phyloP scores from a whole-genome alignment of 2,888 invertebrate genomes.

The Hypomecis atomaria region DNA sequence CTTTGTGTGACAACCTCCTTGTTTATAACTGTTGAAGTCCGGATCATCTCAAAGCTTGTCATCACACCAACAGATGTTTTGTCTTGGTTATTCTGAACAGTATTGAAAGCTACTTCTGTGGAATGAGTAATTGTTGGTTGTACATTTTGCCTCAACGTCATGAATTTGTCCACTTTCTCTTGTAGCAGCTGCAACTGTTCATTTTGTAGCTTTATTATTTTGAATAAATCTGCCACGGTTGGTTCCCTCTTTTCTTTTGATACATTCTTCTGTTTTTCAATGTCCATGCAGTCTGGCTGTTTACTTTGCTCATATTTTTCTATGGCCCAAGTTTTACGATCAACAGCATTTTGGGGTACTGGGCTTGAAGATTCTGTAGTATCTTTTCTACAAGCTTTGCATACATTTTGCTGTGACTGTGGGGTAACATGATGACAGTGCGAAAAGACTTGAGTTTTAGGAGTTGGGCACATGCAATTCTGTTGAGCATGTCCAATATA shows the following conservation, averaged over 20 bases:
- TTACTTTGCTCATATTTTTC: conserved; percentile 68
- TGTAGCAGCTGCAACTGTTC: conserved; percentile 87
- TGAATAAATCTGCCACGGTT: conserved; percentile 85
- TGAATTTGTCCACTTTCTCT: conserved; percentile 86
- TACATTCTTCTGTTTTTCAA: conserved; percentile 63
- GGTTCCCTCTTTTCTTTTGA: conserved; percentile 78
- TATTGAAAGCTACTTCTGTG: conserved; percentile 62
- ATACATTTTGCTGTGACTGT: conserved; percentile 27
- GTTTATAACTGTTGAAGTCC: conserved; percentile 77
- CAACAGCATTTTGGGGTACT: conserved; percentile 59
- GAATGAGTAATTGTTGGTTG: conserved; percentile 58
- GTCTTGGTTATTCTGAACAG: conserved; percentile 68
- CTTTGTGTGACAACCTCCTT: conserved; percentile 68
- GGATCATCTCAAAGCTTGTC: conserved; percentile 88
- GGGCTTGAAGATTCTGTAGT: conserved; percentile 14
- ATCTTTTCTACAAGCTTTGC: conserved; percentile 45
- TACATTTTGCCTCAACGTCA: conserved; percentile 55
- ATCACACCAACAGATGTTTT: conserved; percentile 89
- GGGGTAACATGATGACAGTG: conserved; percentile 41
- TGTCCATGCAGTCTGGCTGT: conserved; percentile 54
- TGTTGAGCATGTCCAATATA: neutral
- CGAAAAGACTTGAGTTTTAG: conserved; percentile 40
- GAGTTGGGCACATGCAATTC: conserved; percentile 37
- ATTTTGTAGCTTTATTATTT: conserved; percentile 87
- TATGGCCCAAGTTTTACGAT: conserved; percentile 70